These are phyloP conservation scores for Podotricha telesiphe DNA, from an alignment of 2,888 invertebrate genomes.

Conservation along the genomic window DNA sequence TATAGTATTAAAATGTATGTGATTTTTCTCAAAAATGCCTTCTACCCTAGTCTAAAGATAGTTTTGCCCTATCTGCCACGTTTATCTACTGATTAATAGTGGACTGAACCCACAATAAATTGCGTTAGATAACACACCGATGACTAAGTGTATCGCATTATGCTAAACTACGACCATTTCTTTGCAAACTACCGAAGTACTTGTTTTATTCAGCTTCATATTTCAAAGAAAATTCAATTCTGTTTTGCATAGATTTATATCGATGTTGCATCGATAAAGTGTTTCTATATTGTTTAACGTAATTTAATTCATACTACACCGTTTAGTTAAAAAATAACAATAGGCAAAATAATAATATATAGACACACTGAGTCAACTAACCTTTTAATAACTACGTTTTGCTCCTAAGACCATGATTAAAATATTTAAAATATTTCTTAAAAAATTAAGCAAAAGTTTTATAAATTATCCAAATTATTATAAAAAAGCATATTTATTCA, in stretches of 20 bases:
- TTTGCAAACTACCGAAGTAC: slow-evolving; percentile 68
- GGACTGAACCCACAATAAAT: slow-evolving; percentile 61
- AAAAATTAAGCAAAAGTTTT: no score
- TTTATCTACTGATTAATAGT: slow-evolving; percentile 58
- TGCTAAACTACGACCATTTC: slow-evolving; percentile 68
- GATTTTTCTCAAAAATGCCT: not conserved
- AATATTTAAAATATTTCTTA: no score
- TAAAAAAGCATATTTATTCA: no score
- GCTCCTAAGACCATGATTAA: no score
- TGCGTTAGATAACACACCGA: slow-evolving; percentile 68
- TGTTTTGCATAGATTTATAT: slow-evolving; percentile 29
- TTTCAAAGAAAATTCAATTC: slow-evolving; percentile 52
- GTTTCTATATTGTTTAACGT: not conserved
- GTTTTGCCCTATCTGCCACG: slow-evolving; percentile 31
- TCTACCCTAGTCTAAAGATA: slow-evolving; percentile 27
- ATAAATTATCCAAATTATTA: no score
- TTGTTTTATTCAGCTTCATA: slow-evolving; percentile 66
- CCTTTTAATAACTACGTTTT: no score
- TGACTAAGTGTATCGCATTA: slow-evolving; percentile 73
- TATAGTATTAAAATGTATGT: not conserved
- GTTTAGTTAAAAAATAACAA: no score
- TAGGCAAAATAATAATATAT: no score
- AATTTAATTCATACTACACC: no score
- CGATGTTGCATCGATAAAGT: slow-evolving; percentile 1
- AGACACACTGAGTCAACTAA: no score